Conservation (phyloP, 2,113 vertebrate species). For the Aldabrachelys gigantea region DNA sequence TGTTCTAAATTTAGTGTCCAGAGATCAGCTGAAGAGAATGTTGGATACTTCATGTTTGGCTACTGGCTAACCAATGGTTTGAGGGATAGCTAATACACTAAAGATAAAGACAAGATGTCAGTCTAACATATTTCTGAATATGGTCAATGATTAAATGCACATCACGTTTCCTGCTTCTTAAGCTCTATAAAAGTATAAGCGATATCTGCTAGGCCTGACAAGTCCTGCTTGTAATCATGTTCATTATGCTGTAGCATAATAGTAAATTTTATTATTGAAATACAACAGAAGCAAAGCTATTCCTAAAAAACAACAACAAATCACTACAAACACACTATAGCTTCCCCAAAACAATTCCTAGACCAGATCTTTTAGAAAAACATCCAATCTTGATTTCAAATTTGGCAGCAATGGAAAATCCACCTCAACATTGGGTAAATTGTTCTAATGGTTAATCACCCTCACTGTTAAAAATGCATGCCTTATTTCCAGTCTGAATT, state of each 20-base stretch:
- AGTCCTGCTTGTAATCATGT: not conserved
- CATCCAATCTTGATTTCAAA: not conserved
- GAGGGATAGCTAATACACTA: constrained; percentile 63
- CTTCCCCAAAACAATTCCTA: not conserved
- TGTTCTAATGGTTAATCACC: not conserved
- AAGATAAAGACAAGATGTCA: constrained; percentile 73
- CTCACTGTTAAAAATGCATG: not conserved
- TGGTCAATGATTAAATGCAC: constrained; percentile 32
- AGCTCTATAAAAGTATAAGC: constrained; percentile 8
- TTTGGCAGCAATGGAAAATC: not conserved
- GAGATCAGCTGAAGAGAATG: constrained; percentile 81
- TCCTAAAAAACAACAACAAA: not conserved
- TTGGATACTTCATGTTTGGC: constrained; percentile 68
- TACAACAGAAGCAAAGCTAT: not conserved
- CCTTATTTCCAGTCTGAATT: not conserved
- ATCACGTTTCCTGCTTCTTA: constrained; percentile 36
- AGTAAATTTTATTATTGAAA: constrained; percentile 18
- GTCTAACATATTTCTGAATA: constrained; percentile 59
- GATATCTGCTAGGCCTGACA: not conserved
- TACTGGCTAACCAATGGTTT: constrained; percentile 64
- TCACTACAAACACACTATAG: not conserved
- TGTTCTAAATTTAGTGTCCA: constrained; percentile 84
- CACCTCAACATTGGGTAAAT: not conserved
- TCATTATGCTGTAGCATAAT: not conserved
- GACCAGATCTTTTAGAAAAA: not conserved